Conservation (phyloP, 2,888 invertebrate genomes). For the Trissolcus brochymenae region DNA sequence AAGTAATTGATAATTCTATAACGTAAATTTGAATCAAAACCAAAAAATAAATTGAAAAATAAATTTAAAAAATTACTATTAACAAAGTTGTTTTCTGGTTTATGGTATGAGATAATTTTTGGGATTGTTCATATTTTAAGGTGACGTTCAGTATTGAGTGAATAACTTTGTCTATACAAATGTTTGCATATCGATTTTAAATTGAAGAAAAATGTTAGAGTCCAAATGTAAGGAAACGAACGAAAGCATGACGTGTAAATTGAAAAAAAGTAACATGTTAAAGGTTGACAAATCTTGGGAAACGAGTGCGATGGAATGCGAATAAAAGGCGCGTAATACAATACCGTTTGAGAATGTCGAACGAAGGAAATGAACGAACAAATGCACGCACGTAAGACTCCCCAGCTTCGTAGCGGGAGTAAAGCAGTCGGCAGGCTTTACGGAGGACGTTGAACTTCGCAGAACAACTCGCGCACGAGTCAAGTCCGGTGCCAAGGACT, state of each 20-base stretch:
- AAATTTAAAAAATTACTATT: too few relatives aligned
- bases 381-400: slow-evolving; percentile 49
- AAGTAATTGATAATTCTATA: too few relatives aligned
- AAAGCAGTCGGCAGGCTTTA: slow-evolving; percentile 51
- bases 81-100: too few relatives aligned
- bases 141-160: too few relatives aligned
- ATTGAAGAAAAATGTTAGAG: not conserved
- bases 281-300: slow-evolving; percentile 49
- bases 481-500: slow-evolving; percentile 52
- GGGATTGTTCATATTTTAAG: too few relatives aligned
- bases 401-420: slow-evolving; percentile 46
- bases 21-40: too few relatives aligned
- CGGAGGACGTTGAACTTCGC: slow-evolving; percentile 54
- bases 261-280: slow-evolving; percentile 14
- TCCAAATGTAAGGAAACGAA: slow-evolving; percentile 6
- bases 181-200: not conserved
- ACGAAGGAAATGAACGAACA: slow-evolving; percentile 51
- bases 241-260: slow-evolving; percentile 28
- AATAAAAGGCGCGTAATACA: slow-evolving; percentile 55
- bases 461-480: slow-evolving; percentile 44
- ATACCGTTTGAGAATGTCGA: slow-evolving; percentile 54
- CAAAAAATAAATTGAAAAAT: too few relatives aligned
- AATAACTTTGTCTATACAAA: not conserved
- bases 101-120: too few relatives aligned
- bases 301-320: slow-evolving; percentile 47